Conservation (phyloP, 2,113 vertebrate species). For the Choloepus hoffmanni region DNA sequence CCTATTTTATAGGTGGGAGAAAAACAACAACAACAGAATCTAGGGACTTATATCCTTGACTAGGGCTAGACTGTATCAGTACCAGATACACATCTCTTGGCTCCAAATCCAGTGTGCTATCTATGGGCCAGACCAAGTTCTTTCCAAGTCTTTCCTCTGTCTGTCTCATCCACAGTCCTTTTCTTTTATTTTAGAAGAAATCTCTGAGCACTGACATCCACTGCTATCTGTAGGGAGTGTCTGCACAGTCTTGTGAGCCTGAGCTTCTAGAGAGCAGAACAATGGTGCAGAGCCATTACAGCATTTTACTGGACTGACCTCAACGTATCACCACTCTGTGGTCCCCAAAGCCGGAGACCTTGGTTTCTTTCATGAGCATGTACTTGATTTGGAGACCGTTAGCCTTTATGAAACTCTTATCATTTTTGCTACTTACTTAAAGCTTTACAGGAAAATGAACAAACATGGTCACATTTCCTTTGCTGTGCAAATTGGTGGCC, state of each 20-base stretch:
- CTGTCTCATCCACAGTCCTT: neutral
- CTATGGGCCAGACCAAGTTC: neutral
- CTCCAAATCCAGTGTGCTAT: neutral
- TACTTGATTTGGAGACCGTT: neutral
- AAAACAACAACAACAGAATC: neutral
- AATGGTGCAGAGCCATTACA: neutral
- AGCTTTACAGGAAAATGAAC: neutral
- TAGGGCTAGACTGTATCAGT: conserved; percentile 29
- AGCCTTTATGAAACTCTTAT: neutral
- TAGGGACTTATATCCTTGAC: conserved; percentile 58
- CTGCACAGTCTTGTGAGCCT: neutral
- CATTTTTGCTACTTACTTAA: neutral
- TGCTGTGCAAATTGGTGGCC: neutral
- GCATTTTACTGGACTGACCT: neutral
- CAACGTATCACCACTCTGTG: neutral
- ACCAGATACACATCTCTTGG: neutral
- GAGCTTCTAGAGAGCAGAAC: neutral
- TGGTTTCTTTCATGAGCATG: neutral
- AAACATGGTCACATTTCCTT: neutral
- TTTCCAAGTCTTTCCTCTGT: neutral
- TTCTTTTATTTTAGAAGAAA: neutral
- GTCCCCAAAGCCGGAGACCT: neutral
- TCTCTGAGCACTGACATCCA: neutral
- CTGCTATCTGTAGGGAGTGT: neutral
- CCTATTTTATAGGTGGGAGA: neutral